Evolutionary conservation across 2,888 invertebrate genomes (phyloP), one percentile per base, ranked within the genome.

Genomic region (Eumacrocentrus americanus): DNA sequence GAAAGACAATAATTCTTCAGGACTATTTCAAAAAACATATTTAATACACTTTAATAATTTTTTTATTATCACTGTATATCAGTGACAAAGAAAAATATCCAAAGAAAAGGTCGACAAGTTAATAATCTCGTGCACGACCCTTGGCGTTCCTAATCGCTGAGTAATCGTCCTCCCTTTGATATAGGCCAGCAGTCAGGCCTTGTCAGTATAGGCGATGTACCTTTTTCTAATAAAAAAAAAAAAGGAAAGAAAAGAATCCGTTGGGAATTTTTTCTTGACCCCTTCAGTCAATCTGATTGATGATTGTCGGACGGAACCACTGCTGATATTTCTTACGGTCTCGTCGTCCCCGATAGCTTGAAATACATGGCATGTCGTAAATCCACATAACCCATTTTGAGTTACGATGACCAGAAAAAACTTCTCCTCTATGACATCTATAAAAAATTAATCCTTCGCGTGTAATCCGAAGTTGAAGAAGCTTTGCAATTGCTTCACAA

Each of bases 111-210:
- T n/a, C n/a, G n/a, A n/a, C n/a, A n/a, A n/a, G n/a, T n/a, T n/a
- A n/a, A n/a, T n/a, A n/a, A n/a, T n/a, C n/a, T n/a, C n/a, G n/a
- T n/a, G n/a, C n/a, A n/a, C n/a, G 20, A 50, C 18, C 34, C 47
- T 18, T 20, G 54, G 44, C 50, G 52, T 62, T 52, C 57, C 61
- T 62, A 58, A 64, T 64, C 62, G 61, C 56, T 53, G 55, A 51
- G 63, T 65, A 62, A 65, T 63, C 56, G 54, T 51, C 51, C 35
- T 29, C 9, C 29, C 5, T n/a, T n/a, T n/a, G 9, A 4, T 9
- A 29, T 29, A 29, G 5, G 29, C 9, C 29, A 29, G 9, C 5
- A 6, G 29, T 29, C 29, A 6, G 9, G 9, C 4, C 29, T 4
- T 29, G 29, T 4, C 29, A 6, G 29, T 29, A 9, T 29, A 29